Conservation (phyloP, 2,113 vertebrate genomes). For the Solenodon paradoxus region DNA sequence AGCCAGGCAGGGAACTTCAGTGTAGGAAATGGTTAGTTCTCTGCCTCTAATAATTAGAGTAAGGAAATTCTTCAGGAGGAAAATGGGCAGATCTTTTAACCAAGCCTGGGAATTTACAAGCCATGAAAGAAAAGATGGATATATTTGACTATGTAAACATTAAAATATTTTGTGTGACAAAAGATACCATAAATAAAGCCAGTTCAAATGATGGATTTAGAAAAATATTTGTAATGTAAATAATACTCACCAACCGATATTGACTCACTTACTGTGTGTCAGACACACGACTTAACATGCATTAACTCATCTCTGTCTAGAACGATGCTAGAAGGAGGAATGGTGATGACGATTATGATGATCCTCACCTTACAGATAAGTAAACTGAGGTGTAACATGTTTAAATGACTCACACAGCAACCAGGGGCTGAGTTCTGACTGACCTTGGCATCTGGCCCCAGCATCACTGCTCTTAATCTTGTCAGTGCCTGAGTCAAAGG, state of each 20-base stretch:
- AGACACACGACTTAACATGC: fast-evolving
- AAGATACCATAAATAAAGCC: conserved; percentile 16
- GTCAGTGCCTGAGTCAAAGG: not conserved
- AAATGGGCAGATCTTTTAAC: not conserved
- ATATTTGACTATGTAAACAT: conserved; percentile 27
- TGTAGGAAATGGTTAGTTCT: not conserved
- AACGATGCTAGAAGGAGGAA: fast-evolving
- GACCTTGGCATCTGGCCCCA: not conserved
- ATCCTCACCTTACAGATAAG: not conserved
- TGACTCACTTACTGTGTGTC: not conserved
- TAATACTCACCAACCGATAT: not conserved
- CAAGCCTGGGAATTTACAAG: conserved; percentile 15
- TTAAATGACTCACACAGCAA: not conserved
- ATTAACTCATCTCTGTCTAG: no score
- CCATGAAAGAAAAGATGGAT: not conserved
- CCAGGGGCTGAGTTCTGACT: not conserved
- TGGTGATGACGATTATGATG: fast-evolving
- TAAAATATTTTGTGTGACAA: conserved; percentile 24
- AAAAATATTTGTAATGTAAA: conserved; percentile 55
- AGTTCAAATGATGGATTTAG: not conserved
- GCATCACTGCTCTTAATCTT: not conserved
- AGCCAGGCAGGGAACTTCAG: no score
- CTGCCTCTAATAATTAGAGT: not conserved
- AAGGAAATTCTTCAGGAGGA: not conserved
- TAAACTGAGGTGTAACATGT: not conserved